These are phyloP conservation scores for Pseudomyrmex flavicornis DNA, from an alignment of 1,140 invertebrate genomes.

Conservation along the genomic window DNA sequence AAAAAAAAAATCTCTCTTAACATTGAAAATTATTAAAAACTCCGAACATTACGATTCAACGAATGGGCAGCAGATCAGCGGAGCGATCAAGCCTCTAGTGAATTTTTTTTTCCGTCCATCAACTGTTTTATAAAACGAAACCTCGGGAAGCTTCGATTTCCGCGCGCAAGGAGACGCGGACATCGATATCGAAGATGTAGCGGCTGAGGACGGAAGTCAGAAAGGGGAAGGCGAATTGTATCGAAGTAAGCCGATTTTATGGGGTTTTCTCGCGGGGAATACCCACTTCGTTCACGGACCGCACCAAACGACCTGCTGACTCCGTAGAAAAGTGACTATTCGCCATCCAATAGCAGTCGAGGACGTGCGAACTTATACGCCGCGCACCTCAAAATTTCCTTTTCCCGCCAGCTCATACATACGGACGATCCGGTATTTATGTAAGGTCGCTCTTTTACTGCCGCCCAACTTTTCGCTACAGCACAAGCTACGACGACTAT, in stretches of 20 bases:
- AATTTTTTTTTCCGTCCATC: slow-evolving; percentile 17
- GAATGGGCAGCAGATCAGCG: not conserved
- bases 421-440: slow-evolving; percentile 38
- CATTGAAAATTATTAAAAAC: slow-evolving; percentile 34
- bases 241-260: slow-evolving; percentile 79
- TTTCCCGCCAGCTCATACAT: slow-evolving; percentile 35
- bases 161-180: slow-evolving; percentile 1
- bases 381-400: slow-evolving; percentile 64
- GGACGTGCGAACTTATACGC: slow-evolving; percentile 56
- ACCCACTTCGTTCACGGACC: slow-evolving; percentile 37
- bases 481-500: not conserved
- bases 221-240: slow-evolving; percentile 36
- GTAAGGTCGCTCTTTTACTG: slow-evolving; percentile 25
- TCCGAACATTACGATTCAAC: not conserved
- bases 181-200: not conserved
- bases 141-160: slow-evolving; percentile 45
- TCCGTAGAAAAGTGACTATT: slow-evolving; percentile 63
- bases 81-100: not conserved
- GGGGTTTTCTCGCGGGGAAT: slow-evolving; percentile 66
- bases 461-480: not conserved
- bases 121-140: slow-evolving; percentile 71
- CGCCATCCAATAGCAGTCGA: slow-evolving; percentile 43
- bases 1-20: not conserved
- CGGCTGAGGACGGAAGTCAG: not conserved
- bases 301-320: slow-evolving; percentile 71